phyloP scores from a whole-genome alignment of 2,888 invertebrate genomes.

The Oligia latruncula region DNA sequence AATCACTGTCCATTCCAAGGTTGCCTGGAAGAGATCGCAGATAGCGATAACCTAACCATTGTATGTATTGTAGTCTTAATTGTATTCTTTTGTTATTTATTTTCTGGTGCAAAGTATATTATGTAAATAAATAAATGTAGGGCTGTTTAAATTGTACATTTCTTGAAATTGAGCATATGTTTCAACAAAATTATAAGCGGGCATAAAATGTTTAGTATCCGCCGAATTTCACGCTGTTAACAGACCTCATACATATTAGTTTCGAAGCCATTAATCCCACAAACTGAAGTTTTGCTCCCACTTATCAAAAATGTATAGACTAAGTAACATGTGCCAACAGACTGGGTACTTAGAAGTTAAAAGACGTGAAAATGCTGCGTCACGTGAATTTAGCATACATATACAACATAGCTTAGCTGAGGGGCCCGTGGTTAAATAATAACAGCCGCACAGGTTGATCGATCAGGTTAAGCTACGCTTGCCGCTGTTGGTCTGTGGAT shows the following conservation, averaged over 20 bases:
- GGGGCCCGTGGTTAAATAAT: no score
- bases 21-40: no score
- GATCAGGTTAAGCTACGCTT: no score
- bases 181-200: neutral
- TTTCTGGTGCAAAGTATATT: no score
- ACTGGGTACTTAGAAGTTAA: neutral
- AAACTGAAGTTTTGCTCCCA: conserved; percentile 16
- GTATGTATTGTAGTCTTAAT: no score
- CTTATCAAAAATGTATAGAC: conserved; percentile 45
- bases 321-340: conserved; percentile 10
- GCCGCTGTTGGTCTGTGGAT: no score
- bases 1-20: no score
- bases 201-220: neutral
- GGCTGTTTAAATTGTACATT: neutral
- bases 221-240: neutral
- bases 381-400: neutral
- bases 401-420: no score
- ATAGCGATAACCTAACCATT: no score
- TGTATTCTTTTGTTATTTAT: no score
- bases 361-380: neutral
- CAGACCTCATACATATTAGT: conserved; percentile 28
- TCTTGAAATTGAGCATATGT: neutral
- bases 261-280: conserved; percentile 35
- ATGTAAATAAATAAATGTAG: neutral
- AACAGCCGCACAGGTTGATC: no score